Conservation (phyloP, 2,888 invertebrate genomes). For the Tiliacea citrago region DNA sequence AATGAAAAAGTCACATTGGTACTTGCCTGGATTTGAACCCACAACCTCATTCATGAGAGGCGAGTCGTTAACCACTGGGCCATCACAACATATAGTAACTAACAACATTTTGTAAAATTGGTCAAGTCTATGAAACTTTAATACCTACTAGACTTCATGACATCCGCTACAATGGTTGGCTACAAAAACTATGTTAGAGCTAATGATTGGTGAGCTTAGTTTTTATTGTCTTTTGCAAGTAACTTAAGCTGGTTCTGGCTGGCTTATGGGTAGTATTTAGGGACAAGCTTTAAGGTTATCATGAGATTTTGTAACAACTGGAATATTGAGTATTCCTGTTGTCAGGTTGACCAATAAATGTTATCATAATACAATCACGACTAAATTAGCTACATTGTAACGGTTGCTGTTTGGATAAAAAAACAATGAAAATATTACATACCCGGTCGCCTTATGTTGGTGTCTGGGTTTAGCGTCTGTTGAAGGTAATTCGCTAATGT, state of each 20-base stretch:
- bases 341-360: background rate
- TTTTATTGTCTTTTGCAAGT: background rate
- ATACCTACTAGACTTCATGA: background rate
- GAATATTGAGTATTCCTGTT: background rate
- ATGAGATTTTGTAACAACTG: background rate
- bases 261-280: background rate
- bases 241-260: no score
- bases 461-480: conserved; percentile 96
- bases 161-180: background rate
- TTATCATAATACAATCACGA: background rate
- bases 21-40: no score
- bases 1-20: no score
- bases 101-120: no score
- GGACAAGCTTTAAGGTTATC: conserved; percentile 23
- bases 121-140: background rate
- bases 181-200: background rate
- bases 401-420: background rate
- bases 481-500: conserved; percentile 96
- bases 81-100: no score
- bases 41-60: no score
- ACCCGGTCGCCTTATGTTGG: conserved; percentile 96
- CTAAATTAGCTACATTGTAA: background rate
- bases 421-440: conserved; percentile 71
- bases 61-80: no score
- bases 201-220: background rate